phyloP scores from a whole-genome alignment of 2,113 vertebrate genomes.

The Ramphastos sulfuratus region DNA sequence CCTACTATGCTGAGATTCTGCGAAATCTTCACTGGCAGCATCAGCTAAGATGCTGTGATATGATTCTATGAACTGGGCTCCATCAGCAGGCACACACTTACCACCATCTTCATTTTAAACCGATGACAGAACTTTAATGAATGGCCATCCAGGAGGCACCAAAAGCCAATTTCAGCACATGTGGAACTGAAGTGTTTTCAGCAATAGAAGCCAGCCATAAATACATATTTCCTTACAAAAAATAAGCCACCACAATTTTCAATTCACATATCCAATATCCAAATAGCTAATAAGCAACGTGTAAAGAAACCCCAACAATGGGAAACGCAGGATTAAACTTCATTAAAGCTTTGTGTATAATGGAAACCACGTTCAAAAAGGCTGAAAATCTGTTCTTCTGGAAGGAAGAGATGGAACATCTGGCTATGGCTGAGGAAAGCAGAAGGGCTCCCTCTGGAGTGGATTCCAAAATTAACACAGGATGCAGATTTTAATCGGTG shows the following conservation, averaged over 20 bases:
- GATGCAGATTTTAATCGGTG: too few species aligned
- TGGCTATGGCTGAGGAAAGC: not conserved
- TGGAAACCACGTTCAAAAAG: accelerated
- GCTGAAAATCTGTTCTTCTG: not conserved
- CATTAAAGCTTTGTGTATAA: not conserved
- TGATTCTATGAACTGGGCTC: not conserved
- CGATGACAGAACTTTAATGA: not conserved
- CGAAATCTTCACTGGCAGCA: not conserved
- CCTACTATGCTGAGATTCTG: too few species aligned
- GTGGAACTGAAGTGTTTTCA: accelerated
- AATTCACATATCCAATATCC: accelerated
- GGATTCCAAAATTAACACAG: not conserved
- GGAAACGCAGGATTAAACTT: accelerated
- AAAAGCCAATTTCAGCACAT: accelerated
- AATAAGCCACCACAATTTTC: accelerated
- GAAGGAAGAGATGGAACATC: not conserved
- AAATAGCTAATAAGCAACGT: accelerated
- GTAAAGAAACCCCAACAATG: accelerated
- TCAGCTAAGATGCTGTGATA: not conserved
- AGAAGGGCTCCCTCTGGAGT: slow-evolving; percentile 54
- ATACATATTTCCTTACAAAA: accelerated
- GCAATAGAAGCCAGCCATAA: not conserved
- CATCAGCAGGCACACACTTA: not conserved
- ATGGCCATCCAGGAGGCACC: not conserved
- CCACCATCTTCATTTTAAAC: not conserved